phyloP scores from a whole-genome alignment of 2,797 vertebrate species.

The Gouania willdenowi region DNA sequence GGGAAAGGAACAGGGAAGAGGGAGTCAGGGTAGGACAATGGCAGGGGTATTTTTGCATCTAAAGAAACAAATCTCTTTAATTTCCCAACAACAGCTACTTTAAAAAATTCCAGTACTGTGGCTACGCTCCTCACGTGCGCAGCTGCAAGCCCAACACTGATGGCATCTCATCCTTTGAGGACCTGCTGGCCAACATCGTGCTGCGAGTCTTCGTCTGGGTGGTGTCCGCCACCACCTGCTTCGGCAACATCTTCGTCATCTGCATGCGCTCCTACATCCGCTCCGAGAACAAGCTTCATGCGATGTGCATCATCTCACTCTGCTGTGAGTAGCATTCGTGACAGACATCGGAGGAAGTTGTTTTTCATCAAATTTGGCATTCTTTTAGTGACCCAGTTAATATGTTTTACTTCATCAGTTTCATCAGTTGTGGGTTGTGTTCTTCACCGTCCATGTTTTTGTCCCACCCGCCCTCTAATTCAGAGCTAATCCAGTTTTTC shows the following conservation, averaged over 20 bases:
- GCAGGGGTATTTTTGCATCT: too few species aligned
- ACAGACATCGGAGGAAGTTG: too few species aligned
- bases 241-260: constrained; percentile 96
- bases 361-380: too few species aligned
- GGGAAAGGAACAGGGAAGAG: too few species aligned
- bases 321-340: constrained; percentile 87
- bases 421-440: too few species aligned
- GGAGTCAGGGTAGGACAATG: too few species aligned
- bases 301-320: constrained; percentile 94
- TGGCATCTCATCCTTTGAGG: constrained; percentile 95
- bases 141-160: constrained; percentile 98
- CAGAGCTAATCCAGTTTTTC: too few species aligned
- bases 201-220: constrained; percentile 97
- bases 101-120: constrained; percentile 98
- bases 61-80: too few species aligned
- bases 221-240: constrained; percentile 91
- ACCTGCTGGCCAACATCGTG: constrained; percentile 91
- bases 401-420: too few species aligned
- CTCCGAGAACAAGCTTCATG: constrained; percentile 94
- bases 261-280: constrained; percentile 93
- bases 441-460: too few species aligned
- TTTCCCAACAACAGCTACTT: constrained; percentile 86
- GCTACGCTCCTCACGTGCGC: constrained; percentile 92
- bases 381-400: too few species aligned
- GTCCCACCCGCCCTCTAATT: too few species aligned